phyloP scores from a whole-genome alignment of 2,113 vertebrate species.

The Barbus barbus region DNA sequence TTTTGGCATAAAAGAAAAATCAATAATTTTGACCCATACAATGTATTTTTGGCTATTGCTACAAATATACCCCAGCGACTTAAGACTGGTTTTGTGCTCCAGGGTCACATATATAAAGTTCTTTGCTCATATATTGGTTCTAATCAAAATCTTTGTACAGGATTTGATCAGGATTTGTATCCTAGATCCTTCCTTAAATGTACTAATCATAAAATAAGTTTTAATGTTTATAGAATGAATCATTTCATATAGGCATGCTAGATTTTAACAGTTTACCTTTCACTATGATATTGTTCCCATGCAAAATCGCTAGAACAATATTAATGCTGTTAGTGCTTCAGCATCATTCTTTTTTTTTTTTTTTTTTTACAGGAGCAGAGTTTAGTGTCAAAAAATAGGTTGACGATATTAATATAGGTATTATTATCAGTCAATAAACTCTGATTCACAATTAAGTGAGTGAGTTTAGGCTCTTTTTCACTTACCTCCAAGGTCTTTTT shows the following conservation, averaged over 20 bases:
- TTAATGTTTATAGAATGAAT: too few species aligned
- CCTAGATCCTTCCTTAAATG: neutral
- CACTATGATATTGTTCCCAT: neutral
- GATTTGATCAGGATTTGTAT: too few species aligned
- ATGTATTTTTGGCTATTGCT: too few species aligned
- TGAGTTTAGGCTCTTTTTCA: neutral
- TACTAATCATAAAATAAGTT: neutral
- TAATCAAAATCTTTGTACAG: too few species aligned
- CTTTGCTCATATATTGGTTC: too few species aligned
- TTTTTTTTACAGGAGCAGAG: neutral
- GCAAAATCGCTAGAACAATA: neutral
- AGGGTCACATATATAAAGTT: too few species aligned
- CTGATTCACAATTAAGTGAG: neutral
- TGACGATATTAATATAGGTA: neutral
- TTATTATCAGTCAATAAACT: neutral
- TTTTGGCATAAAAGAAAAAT: too few species aligned
- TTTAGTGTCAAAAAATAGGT: neutral
- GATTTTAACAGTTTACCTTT: neutral
- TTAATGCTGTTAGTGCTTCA: neutral
- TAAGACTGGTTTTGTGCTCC: too few species aligned
- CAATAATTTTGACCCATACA: too few species aligned
- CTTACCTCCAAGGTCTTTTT: neutral
- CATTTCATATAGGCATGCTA: neutral
- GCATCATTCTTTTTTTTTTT: neutral
- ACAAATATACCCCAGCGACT: too few species aligned